Base-by-base conservation (phyloP, 2,797 vertebrate species). In the Macroramphosus scolopax region DNA sequence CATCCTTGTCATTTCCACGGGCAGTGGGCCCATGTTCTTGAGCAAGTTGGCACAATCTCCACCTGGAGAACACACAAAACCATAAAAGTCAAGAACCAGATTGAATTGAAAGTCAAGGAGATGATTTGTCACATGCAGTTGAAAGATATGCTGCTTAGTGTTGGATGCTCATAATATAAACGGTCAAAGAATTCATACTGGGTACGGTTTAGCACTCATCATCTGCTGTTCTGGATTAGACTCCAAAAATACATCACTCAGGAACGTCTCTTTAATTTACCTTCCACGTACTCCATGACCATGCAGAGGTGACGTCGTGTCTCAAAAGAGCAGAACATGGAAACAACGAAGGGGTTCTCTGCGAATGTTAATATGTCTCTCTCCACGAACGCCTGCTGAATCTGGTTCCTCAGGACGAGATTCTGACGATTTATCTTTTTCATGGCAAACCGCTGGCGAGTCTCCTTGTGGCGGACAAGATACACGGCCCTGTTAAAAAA, bases 371-470 rank as follows among this genome's bases (percentile, higher is more conserved):
- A 83, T 82, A 99, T 99, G 82, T 99, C 96, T 0, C 96, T 88
- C 81, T 99, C 96, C 71, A 98, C 96, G 0, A 98, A 99, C 7
- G 94, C 96, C 83, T 99, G 96, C 80, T 99, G 94, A 82, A 99
- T 96, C 89, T 98, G 96, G 87, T 99, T 99, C 52, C 96, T 91
- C 68, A 99, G 86, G 32, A 94, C 92, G 49, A 99, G 81, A 84
- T 99, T 99, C 83, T 98, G 96, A n/a, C 95, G 94, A 77, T 99
- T 99, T 62, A 99, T 96, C 76, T 98, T 99, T 80, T 99, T 99
- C 91, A 99, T 93, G 58, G 96, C 96, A 0, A 99, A 98, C 17
- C 96, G 93, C 57, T 98, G 95, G 5, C 95, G 89, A 0, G 92
- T 97, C 71, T 97, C 94, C 29, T 89, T 92, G 84, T 98, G 96